These are phyloP conservation scores for Corythornis leucogaster DNA, from an alignment of 2,797 vertebrate species.

Conservation along the genomic window DNA sequence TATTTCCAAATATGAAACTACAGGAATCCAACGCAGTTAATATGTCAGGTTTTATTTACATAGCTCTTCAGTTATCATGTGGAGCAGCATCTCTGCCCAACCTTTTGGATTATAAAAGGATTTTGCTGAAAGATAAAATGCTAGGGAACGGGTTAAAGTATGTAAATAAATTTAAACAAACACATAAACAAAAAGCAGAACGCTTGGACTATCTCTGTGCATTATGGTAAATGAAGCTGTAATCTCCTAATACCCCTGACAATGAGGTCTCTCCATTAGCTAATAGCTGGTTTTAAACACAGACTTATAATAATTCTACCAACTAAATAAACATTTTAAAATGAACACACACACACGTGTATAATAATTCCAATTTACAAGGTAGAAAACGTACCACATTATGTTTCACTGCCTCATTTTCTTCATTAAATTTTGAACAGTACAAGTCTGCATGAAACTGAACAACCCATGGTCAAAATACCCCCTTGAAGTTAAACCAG, in stretches of 20 bases:
- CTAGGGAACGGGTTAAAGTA: slow-evolving; percentile 41
- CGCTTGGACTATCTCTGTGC: slow-evolving; percentile 37
- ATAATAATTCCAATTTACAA: slow-evolving; percentile 6
- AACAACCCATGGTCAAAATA: background rate
- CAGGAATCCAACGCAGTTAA: slow-evolving; percentile 38
- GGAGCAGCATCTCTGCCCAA: slow-evolving; percentile 25
- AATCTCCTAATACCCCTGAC: slow-evolving; percentile 66
- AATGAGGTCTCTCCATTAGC: slow-evolving; percentile 56
- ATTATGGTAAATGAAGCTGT: slow-evolving; percentile 60
- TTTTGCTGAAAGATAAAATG: slow-evolving; percentile 50
- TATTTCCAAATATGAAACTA: slow-evolving; percentile 55
- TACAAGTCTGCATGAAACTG: background rate
- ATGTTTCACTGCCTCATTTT: slow-evolving; percentile 23
- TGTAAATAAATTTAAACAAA: slow-evolving; percentile 49
- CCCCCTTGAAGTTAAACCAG: background rate
- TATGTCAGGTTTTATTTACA: slow-evolving; percentile 60
- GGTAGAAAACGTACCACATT: slow-evolving; percentile 18
- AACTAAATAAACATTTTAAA: slow-evolving; percentile 63
- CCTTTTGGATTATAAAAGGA: slow-evolving; percentile 29
- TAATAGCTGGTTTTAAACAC: slow-evolving; percentile 56
- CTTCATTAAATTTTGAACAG: slow-evolving; percentile 36
- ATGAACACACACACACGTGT: background rate
- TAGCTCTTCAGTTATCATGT: slow-evolving; percentile 13
- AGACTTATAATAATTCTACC: slow-evolving; percentile 53
- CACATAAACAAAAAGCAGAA: slow-evolving; percentile 45